Base-by-base conservation (phyloP, 1,140 invertebrate species). In the Varroa destructor region DNA sequence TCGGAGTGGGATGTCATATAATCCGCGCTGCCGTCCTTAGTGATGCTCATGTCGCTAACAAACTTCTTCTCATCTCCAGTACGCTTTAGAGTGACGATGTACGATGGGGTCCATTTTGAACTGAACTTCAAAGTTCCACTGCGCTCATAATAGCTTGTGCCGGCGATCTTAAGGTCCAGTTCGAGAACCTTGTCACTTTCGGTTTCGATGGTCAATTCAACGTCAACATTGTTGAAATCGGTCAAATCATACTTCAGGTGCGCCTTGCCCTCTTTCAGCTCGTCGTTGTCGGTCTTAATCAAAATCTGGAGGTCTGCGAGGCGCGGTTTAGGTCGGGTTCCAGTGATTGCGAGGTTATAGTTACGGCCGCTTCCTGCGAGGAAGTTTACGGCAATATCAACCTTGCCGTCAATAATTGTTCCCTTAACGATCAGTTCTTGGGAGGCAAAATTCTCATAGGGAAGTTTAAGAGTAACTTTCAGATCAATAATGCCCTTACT, bases 401-500 rank as follows among this genome's bases (percentile, higher is more conserved):
- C n/a, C 37, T 67, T 67, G 61, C 61, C 61, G 61, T 67, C 61
- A 46, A 8, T 37, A 14, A 67, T 40, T 14, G 61, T 67, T 67
- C 61, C 61, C 61, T 67, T 67, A 37, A 40, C 61, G 61, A 37
- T 67, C 61, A 67, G 46, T 8, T 12, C 36, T 40, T 67, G 61
- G 12, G 61, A 43, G 12, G 40, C 46, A 37, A 43, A 67, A 37
- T 67, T 2, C 10, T 67, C 61, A 46, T 67, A 67, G 14, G 61
- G 61, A 40, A 67, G 37, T 5, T 67, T 37, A 12, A 67, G 14
- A 8, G 61, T 67, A 37, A 67, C 46, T 37, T 67, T 67, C 12
- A 40, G 46, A 46, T 67, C 61, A 37, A 67, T 67, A 37, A 67
- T 67, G 12, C 61, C 61, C 61, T 67, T 67, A 37, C 61, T 67